Percentiles rank a stretch among this genome's conserved stretches.
These are phyloP conservation scores for Malurus cyaneus DNA, from an alignment of 2,113 vertebrate species.

Conservation along the genomic window DNA sequence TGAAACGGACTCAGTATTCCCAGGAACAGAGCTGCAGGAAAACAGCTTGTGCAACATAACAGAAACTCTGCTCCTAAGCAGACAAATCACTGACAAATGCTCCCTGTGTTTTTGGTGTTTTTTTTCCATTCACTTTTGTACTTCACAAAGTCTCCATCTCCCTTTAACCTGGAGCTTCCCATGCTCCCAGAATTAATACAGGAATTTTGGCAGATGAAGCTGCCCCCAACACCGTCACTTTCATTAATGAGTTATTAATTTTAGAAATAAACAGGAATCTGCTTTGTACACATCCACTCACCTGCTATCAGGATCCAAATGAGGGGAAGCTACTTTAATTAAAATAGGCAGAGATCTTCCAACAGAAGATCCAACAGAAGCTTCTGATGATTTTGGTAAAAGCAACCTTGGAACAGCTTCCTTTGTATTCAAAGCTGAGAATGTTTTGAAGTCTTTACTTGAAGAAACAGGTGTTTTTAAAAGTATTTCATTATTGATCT, in stretches of 20 bases:
- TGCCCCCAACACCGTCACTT: background rate
- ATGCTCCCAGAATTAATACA: background rate
- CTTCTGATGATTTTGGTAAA: slow-evolving; percentile 55
- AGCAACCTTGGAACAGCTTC: slow-evolving; percentile 65
- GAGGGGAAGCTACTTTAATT: slow-evolving; percentile 60
- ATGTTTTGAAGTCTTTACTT: slow-evolving; percentile 62
- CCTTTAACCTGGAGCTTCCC: background rate
- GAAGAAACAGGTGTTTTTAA: slow-evolving; percentile 54
- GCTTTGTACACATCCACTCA: slow-evolving; percentile 26
- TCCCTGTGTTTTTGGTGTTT: background rate
- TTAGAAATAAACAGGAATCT: background rate
- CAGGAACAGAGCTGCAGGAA: background rate
- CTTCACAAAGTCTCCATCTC: background rate
- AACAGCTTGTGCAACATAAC: background rate
- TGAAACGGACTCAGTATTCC: background rate
- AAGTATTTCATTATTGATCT: slow-evolving; percentile 70
- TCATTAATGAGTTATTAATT: background rate
- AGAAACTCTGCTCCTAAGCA: background rate
- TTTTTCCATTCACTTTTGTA: background rate
- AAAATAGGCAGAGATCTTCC: slow-evolving; percentile 51
- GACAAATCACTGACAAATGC: background rate
- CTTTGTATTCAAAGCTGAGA: slow-evolving; percentile 43
- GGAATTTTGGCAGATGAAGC: background rate
- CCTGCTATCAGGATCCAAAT: slow-evolving; percentile 70
- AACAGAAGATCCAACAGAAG: slow-evolving; percentile 41